These are phyloP conservation scores for Heteromormyrus szaboi DNA, from an alignment of 2,797 vertebrate genomes.

Conservation along the genomic window DNA sequence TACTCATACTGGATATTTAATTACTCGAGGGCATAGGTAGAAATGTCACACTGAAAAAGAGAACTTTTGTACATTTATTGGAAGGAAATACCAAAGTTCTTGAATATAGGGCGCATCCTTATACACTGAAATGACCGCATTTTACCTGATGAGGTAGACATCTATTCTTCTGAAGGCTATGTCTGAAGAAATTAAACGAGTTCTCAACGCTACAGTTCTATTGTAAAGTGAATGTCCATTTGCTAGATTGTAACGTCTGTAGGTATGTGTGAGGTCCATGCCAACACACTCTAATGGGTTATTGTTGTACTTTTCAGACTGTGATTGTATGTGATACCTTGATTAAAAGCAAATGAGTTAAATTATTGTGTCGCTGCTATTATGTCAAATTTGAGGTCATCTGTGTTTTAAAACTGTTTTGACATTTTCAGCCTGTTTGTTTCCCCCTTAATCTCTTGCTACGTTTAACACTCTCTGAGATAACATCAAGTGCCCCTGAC, in stretches of 20 bases:
- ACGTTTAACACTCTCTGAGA: neutral
- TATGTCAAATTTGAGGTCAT: neutral
- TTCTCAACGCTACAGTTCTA: constrained; percentile 42
- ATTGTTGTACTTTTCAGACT: constrained; percentile 23
- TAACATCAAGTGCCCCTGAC: neutral
- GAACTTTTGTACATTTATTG: neutral
- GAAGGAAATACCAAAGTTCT: neutral
- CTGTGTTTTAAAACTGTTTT: neutral
- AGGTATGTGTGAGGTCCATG: constrained; percentile 25
- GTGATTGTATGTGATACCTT: constrained; percentile 18
- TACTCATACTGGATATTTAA: constrained; percentile 25
- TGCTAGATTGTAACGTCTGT: neutral
- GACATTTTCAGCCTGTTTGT: neutral
- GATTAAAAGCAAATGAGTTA: constrained; percentile 22
- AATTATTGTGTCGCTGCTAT: neutral
- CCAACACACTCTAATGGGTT: constrained; percentile 16
- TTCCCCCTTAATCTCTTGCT: neutral
- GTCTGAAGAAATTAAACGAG: constrained; percentile 43
- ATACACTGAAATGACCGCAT: constrained; percentile 15
- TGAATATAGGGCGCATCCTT: constrained; percentile 20
- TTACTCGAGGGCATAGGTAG: constrained; percentile 21
- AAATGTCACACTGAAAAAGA: constrained; percentile 27
- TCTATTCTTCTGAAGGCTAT: constrained; percentile 39
- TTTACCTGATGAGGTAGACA: constrained; percentile 23
- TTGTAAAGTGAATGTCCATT: neutral